Evolutionary conservation across 1,140 invertebrate species (phyloP), one percentile per base, ranked within the genome.

Genomic region (Amphibalanus amphitrite): DNA sequence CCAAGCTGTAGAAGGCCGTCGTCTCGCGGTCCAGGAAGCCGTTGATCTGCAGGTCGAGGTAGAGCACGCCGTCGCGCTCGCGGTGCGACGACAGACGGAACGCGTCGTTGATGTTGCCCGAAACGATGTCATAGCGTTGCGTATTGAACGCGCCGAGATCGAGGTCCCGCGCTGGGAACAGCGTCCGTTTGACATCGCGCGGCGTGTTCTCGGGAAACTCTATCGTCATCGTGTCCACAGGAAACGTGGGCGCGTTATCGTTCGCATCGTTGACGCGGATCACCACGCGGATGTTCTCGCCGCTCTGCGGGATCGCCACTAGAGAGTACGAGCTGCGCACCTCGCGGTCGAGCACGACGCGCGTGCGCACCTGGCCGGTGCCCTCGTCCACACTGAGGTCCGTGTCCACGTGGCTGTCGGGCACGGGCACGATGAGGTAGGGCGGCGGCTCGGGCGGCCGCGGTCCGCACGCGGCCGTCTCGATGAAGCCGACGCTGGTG

Each of bases 161-260:
- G 33, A 86, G 82, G 81, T 99, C 96, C 74, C 86, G 87, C 0
- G 95, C 96, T 1, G 93, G 92, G 72, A 92, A 88, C 28, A 98
- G 81, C 10, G 92, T 92, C 30, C 94, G 83, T 80, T 97, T 97
- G 4, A 93, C 89, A 77, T 96, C 93, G 29, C 90, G 82, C 0
- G 93, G 92, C 1, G 93, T 92, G 76, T 95, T 95, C 79, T 98
- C 95, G 0, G 95, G 93, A 77, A 98, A 95, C 78, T 95, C 91
- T 0, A 97, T 88, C 78, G 89, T 85, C 84, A 96, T 90, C 68
- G 87, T 81, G 0, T 86, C 79, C 4, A 86, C 84, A 0, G 90
- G 87, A 80, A 98, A 99, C 0, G 85, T 89, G 0, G 96, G 96
- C 6, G 92, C 87, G 82, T 98, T 97, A 82, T 99, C 96, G 79